phyloP scores from a whole-genome alignment of 2,113 vertebrate genomes.

The Nasalis larvatus region DNA sequence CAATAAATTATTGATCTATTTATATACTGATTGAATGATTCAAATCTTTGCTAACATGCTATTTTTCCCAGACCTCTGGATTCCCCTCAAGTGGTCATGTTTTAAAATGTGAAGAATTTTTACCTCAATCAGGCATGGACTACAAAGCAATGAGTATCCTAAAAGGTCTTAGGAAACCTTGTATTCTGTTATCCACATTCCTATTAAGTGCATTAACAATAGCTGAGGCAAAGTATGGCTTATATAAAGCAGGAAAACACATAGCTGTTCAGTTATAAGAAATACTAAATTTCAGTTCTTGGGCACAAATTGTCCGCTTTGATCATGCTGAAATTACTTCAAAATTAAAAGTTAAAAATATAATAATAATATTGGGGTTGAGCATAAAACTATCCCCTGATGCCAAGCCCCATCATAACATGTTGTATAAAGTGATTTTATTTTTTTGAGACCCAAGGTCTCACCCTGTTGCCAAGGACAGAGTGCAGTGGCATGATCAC shows the following conservation, averaged over 20 bases:
- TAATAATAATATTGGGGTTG: not conserved
- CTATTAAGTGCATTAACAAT: not conserved
- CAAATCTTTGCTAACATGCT: not conserved
- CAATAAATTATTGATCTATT: not conserved
- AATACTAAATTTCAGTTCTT: not conserved
- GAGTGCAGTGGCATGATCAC: no score
- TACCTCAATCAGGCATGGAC: not conserved
- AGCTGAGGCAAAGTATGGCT: not conserved
- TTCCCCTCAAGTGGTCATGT: not conserved
- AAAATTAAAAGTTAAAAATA: not conserved
- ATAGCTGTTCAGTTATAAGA: not conserved
- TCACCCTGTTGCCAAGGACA: no score
- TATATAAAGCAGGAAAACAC: not conserved
- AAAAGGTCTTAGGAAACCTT: not conserved
- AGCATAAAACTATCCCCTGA: not conserved
- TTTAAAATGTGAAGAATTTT: not conserved
- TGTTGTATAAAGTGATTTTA: not conserved
- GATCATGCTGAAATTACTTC: not conserved
- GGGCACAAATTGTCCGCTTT: not conserved
- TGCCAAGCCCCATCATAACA: not conserved
- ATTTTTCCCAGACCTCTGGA: not conserved
- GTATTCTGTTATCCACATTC: not conserved
- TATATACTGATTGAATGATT: not conserved
- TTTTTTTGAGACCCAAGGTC: no score
- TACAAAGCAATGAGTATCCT: not conserved